These are phyloP conservation scores for Spodoptera exigua DNA, from an alignment of 2,888 invertebrate species.

Conservation along the genomic window DNA sequence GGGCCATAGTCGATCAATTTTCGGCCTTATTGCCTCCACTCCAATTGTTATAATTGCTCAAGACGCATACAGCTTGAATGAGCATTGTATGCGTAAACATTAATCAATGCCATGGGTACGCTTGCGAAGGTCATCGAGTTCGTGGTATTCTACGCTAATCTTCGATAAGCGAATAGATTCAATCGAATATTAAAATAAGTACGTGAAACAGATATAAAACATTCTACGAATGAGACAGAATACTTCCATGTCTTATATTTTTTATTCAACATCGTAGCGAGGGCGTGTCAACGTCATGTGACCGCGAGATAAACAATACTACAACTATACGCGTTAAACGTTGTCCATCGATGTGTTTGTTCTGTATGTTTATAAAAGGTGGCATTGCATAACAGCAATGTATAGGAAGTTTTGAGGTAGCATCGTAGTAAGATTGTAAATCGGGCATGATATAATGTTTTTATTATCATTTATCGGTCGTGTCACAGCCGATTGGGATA, in stretches of 20 bases:
- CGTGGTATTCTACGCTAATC: constrained; percentile 70
- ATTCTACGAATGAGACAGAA: constrained; percentile 49
- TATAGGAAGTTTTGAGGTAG: constrained; percentile 49
- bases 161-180: constrained; percentile 52
- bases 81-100: constrained; percentile 83
- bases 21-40: constrained; percentile 65
- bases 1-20: constrained; percentile 58
- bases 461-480: constrained; percentile 81
- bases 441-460: constrained; percentile 68
- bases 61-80: constrained; percentile 70
- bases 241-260: constrained; percentile 47
- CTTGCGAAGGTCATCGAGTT: constrained; percentile 77
- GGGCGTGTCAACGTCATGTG: constrained; percentile 67
- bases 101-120: constrained; percentile 85
- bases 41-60: constrained; percentile 67
- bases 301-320: constrained; percentile 55
- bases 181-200: constrained; percentile 55
- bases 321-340: constrained; percentile 45
- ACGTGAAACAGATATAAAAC: constrained; percentile 40
- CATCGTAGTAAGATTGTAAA: constrained; percentile 56
- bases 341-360: constrained; percentile 59
- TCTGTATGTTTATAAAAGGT: constrained; percentile 24
- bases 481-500: constrained; percentile 79
- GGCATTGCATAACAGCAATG: constrained; percentile 62
- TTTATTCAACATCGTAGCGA: constrained; percentile 57